Evolutionary conservation across 2,113 vertebrate species (phyloP), one percentile per base, ranked within the genome.

Genomic region (Megaceryle torquata): DNA sequence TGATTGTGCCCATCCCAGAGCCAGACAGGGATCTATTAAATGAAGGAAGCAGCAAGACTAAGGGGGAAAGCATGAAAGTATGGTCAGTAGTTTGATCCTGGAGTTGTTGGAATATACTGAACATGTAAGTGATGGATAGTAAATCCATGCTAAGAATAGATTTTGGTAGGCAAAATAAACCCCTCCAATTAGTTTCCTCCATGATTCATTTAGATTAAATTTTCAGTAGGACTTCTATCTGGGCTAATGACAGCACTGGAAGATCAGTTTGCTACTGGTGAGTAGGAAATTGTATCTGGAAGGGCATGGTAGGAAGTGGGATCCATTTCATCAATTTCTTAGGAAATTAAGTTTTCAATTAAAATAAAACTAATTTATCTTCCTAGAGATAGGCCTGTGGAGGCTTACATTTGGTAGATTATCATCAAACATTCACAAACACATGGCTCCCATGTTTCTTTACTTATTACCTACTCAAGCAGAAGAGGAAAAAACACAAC

Each of bases 311-410:
- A 95, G 95, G 94, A 95, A 95, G 84, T 94, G 86, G 89, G 84
- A 95, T 82, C 48, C 57, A 64, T 91, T 93, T 95, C 74, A 91
- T 95, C 83, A 87, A 18, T 95, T 95, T 89, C 41, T 88, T 89
- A 89, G 86, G 94, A 97, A 97, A 93, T 95, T 79, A 95, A 87
- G 81, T 93, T 95, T 93, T 94, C 65, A 94, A 96, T 95, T 95
- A 92, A 82, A 92, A 91, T 69, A 50, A 96, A 93, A 96, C 91
- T 4, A 89, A 78, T 92, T 93, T 95, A 76, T 96, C 81, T 86
- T 92, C 77, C 74, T 85, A 89, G 74, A 89, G 89, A 76, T 91
- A 91, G 83, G 77, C 48, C 87, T 90, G 48, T 85, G 50, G 81
- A 87, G 81, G 69, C 48, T 92, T 69, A 12, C 17, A 60, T 72